Base-by-base conservation (phyloP, 2,113 vertebrate species). In the Rhea pennata region DNA sequence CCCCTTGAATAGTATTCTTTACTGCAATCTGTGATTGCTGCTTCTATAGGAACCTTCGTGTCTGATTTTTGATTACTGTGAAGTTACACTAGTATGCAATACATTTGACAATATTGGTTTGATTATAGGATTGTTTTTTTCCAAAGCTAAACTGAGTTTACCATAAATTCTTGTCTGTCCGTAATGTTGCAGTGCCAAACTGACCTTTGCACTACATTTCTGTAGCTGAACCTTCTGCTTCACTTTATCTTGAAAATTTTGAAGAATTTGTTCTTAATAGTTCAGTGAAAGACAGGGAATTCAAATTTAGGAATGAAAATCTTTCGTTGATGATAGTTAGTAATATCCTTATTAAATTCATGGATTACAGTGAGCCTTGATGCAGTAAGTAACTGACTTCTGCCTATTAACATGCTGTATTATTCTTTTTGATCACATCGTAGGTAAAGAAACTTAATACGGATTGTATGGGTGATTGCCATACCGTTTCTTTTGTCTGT, bases 1-100 rank as follows among this genome's bases (percentile, higher is more conserved):
- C 51, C 51, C 87, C 66, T 97, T 94, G 90, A 96, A 92, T 92
- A 91, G 77, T 96, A 84, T 91, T 90, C 42, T 96, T 97, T 98
- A 97, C 90, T 98, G 98, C 98, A 98, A 98, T 98, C 98, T 98
- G 98, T 98, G 98, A 98, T 99, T 98, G 98, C 98, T 97, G 89
- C 93, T 96, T 95, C 94, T 98, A 93, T 96, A 96, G 87, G 96
- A 97, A 97, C 80, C 77, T 97, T 96, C 87, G 75, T 96, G 97
- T 98, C 95, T 96, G 96, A 97, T 94, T 96, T 73, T 96, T 98
- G 94, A 98, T 97, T 97, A 97, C 95, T 98, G 97, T 98, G 97
- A 98, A 97, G 89, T 84, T 90, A 77, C 62, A 83, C 92, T 96
- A 86, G 92, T 97, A 96, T 96, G 96, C 87, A 98, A 95, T 97